phyloP scores from a whole-genome alignment of 2,888 invertebrate species.

The Netelia fuscicornis region DNA sequence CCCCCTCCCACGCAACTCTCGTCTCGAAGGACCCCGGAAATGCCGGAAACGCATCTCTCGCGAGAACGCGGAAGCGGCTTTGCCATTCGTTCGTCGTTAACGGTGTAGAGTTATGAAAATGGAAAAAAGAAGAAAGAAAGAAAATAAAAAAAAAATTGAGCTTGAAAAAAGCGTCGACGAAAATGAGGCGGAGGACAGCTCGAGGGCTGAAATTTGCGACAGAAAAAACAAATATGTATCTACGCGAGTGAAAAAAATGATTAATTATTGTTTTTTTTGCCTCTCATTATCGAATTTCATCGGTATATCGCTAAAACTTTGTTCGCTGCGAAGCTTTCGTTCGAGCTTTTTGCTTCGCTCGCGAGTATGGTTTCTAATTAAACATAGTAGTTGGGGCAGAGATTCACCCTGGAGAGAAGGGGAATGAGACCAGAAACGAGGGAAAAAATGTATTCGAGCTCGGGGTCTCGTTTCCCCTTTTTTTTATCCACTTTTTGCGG shows the following conservation, averaged over 20 bases:
- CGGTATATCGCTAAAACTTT: conserved; percentile 61
- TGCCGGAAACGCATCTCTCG: conserved; percentile 59
- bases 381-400: conserved; percentile 41
- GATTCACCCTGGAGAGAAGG: background rate
- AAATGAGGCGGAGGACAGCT: conserved; percentile 16
- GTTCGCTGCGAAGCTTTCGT: conserved; percentile 52
- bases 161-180: background rate
- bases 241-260: conserved; percentile 21
- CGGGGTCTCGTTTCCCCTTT: background rate
- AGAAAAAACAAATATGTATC: background rate
- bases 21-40: conserved; percentile 43
- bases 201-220: conserved; percentile 27
- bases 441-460: background rate
- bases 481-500: background rate
- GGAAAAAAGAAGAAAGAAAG: background rate
- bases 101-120: conserved; percentile 56
- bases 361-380: conserved; percentile 67
- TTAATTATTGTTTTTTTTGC: conserved; percentile 44
- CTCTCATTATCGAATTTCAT: conserved; percentile 44
- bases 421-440: background rate
- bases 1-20: conserved; percentile 20
- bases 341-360: conserved; percentile 51
- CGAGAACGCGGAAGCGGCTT: conserved; percentile 55
- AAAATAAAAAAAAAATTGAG: background rate
- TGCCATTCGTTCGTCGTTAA: conserved; percentile 65